A percentile compares a stretch with the other conserved stretches of the same genome.
Evolutionary conservation across 2,888 invertebrate species (phyloP).

Genomic region (Spodoptera picta): DNA sequence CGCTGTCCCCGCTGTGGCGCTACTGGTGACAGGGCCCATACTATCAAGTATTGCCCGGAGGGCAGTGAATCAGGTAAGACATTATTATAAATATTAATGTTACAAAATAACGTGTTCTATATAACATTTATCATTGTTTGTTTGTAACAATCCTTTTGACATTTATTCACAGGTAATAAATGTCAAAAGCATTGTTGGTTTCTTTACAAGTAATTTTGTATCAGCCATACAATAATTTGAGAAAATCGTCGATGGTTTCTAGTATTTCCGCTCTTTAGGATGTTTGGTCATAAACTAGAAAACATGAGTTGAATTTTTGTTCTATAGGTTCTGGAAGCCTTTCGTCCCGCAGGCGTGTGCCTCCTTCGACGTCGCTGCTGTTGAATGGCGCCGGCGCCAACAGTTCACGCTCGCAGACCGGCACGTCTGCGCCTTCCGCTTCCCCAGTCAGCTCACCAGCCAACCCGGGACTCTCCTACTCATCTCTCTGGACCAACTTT

Average conservation of each 20-base stretch:
- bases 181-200: too few species aligned
- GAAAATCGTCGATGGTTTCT: too few species aligned
- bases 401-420: slow-evolving; percentile 37
- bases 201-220: too few species aligned
- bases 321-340: slow-evolving; percentile 62
- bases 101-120: too few species aligned
- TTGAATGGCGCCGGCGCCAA: slow-evolving; percentile 48
- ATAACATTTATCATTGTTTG: too few species aligned
- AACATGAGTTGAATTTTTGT: neutral
- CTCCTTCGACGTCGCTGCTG: slow-evolving; percentile 62
- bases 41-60: slow-evolving; percentile 80
- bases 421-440: slow-evolving; percentile 62
- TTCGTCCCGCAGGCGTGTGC: slow-evolving; percentile 70
- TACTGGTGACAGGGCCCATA: slow-evolving; percentile 92
- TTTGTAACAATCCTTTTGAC: too few species aligned
- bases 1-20: slow-evolving; percentile 92
- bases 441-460: slow-evolving; percentile 63
- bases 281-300: too few species aligned
- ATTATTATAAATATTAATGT: too few species aligned
- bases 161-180: too few species aligned
- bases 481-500: slow-evolving; percentile 67
- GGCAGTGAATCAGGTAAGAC: slow-evolving; percentile 64
- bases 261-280: too few species aligned
- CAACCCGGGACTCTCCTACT: slow-evolving; percentile 55
- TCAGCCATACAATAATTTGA: too few species aligned